A percentile compares a stretch with the other conserved stretches of the same genome.
These are phyloP conservation scores for Poeciliopsis occidentalis DNA, from an alignment of 2,113 vertebrate species.

Conservation along the genomic window DNA sequence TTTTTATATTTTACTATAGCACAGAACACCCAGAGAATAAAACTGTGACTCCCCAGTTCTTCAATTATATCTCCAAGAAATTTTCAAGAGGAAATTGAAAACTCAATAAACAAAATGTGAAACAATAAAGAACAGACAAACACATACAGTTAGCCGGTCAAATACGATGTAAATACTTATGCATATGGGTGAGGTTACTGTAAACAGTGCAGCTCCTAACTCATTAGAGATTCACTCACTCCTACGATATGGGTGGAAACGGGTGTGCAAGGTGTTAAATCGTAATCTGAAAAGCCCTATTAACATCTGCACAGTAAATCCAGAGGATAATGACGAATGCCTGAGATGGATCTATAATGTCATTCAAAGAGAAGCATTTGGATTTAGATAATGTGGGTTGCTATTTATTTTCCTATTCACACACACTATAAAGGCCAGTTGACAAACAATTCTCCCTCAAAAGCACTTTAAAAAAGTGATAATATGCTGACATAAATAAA, in stretches of 20 bases:
- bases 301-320: constrained; percentile 68
- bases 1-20: not conserved
- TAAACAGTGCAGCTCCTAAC: constrained; percentile 49
- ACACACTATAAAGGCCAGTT: constrained; percentile 24
- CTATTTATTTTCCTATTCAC: constrained; percentile 23
- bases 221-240: constrained; percentile 70
- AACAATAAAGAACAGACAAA: constrained; percentile 5
- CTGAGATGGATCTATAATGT: constrained; percentile 66
- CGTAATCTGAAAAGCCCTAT: constrained; percentile 71
- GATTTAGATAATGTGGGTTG: constrained; percentile 51
- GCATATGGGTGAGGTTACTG: constrained; percentile 28
- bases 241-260: constrained; percentile 67
- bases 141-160: constrained; percentile 10
- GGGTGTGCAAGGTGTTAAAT: constrained; percentile 64
- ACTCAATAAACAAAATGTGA: constrained; percentile 13
- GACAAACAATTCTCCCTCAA: not conserved
- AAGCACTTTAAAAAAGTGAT: constrained; percentile 1
- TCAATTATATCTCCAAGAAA: not conserved
- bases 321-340: constrained; percentile 66
- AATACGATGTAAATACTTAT: constrained; percentile 24
- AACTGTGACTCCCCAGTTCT: not conserved
- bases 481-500: constrained; percentile 44
- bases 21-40: not conserved
- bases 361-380: constrained; percentile 52
- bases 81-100: constrained; percentile 5